These are phyloP conservation scores for Rhamphomyia laevipes DNA, from an alignment of 2,888 invertebrate genomes.

Conservation along the genomic window DNA sequence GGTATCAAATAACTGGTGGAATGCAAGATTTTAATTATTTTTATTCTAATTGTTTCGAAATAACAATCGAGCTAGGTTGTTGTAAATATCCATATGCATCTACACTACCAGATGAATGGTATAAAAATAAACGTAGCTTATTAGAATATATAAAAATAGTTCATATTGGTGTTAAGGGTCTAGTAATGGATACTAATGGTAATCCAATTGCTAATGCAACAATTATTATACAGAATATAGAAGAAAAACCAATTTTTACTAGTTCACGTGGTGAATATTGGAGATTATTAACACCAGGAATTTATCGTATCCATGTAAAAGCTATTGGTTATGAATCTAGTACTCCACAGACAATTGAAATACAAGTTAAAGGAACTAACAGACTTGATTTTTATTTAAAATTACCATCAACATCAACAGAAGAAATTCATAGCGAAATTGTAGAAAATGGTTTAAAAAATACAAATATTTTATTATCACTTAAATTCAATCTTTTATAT, in stretches of 20 bases:
- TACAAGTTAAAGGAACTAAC: slow-evolving; percentile 31
- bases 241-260: slow-evolving; percentile 65
- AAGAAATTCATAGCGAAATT: slow-evolving; percentile 33
- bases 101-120: slow-evolving; percentile 69
- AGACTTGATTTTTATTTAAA: slow-evolving; percentile 33
- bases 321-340: slow-evolving; percentile 53
- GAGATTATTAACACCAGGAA: slow-evolving; percentile 82
- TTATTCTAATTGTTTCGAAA: slow-evolving; percentile 88
- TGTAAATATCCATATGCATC: slow-evolving; percentile 77
- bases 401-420: too few relatives aligned
- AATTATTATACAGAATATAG: slow-evolving; percentile 62
- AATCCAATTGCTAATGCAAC: slow-evolving; percentile 50
- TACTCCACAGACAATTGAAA: slow-evolving; percentile 27
- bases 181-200: slow-evolving; percentile 34
- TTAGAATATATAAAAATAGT: slow-evolving; percentile 73
- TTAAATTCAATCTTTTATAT: too few relatives aligned
- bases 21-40: slow-evolving; percentile 99
- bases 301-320: slow-evolving; percentile 59
- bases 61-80: slow-evolving; percentile 94
- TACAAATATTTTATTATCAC: too few relatives aligned
- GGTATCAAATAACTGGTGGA: slow-evolving; percentile 85
- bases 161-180: slow-evolving; percentile 55
- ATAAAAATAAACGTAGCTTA: slow-evolving; percentile 71
- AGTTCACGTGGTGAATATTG: slow-evolving; percentile 84
- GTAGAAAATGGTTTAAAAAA: too few relatives aligned